These are phyloP conservation scores for Heliconius hortense DNA, from an alignment of 2,888 invertebrate species.

Conservation along the genomic window DNA sequence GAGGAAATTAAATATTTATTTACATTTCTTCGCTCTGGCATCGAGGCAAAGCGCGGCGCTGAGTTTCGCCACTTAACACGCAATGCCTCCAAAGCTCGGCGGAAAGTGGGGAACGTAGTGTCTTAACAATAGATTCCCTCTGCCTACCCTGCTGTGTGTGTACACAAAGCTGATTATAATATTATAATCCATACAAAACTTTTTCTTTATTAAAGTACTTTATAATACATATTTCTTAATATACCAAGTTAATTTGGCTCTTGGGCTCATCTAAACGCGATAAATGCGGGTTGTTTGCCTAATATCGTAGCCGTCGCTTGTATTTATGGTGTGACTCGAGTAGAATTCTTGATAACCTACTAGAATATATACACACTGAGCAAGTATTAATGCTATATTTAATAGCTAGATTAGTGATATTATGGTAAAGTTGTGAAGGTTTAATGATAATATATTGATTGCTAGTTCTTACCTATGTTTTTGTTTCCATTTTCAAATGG, in stretches of 20 bases:
- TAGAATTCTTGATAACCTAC: conserved; percentile 18
- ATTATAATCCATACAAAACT: no score
- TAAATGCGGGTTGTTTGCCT: conserved; percentile 15
- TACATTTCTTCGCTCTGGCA: no score
- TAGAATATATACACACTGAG: not conserved
- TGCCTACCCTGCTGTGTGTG: no score
- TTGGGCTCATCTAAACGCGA: conserved; percentile 12
- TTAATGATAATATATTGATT: not conserved
- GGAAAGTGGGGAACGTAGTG: no score
- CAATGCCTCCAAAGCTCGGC: no score
- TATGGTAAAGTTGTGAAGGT: not conserved
- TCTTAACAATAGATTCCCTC: no score
- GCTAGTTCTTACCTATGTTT: not conserved
- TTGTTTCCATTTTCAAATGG: not conserved
- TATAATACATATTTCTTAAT: not conserved
- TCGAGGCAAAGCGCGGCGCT: no score
- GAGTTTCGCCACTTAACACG: no score
- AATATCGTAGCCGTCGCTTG: conserved; percentile 6
- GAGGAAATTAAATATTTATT: no score
- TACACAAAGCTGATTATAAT: no score
- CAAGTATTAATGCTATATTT: not conserved
- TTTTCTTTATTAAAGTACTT: not conserved
- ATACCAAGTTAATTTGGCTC: conserved; percentile 9
- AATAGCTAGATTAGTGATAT: not conserved
- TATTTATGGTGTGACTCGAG: conserved; percentile 16